Evolutionary conservation across 2,797 vertebrate genomes (phyloP), one percentile per base, ranked within the genome.

Genomic region (Typhlichthys subterraneus): DNA sequence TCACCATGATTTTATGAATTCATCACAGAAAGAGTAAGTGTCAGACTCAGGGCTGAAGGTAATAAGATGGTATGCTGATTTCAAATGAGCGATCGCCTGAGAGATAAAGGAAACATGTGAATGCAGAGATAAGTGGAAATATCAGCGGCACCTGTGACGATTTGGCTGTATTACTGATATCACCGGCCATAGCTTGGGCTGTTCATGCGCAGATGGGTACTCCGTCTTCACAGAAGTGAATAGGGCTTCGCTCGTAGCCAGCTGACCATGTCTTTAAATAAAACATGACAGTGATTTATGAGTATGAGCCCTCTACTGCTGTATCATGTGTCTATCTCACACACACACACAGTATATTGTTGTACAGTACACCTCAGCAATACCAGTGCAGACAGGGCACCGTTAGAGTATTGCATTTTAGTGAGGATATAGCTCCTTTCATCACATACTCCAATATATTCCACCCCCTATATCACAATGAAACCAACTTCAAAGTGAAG

Each of bases 211-310:
- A 67, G 17, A 17, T 12, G 50, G 42, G 10, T 53, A 12, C 33
- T 45, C 12, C 17, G 77, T 75, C 76, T 77, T 74, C 33, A 78
- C 70, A 69, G 63, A 59, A 0, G 42, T 53, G 61, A 77, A 72
- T 53, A 10, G 62, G 58, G 72, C 17, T 56, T 79, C 57, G 63
- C 60, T n/a, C 58, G 65, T 64, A 65, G 68, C 73, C 76, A 79
- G 70, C 72, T 23, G 73, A 67, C 61, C 70, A 69, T 69, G 85
- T 79, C 82, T 84, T 73, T 76, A 79, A 88, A 87, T 88, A 88
- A 87, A 88, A 87, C 82, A 83, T 77, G 75, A 87, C 87, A 85
- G 85, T 87, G 86, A 90, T 89, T 85, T 90, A 90, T 80, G 86
- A 85, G 71, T 19, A 64, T 70, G 81, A 83, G 69, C 55, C 75